phyloP scores from a whole-genome alignment of 2,113 vertebrate genomes.

The Micronycteris hirsuta region DNA sequence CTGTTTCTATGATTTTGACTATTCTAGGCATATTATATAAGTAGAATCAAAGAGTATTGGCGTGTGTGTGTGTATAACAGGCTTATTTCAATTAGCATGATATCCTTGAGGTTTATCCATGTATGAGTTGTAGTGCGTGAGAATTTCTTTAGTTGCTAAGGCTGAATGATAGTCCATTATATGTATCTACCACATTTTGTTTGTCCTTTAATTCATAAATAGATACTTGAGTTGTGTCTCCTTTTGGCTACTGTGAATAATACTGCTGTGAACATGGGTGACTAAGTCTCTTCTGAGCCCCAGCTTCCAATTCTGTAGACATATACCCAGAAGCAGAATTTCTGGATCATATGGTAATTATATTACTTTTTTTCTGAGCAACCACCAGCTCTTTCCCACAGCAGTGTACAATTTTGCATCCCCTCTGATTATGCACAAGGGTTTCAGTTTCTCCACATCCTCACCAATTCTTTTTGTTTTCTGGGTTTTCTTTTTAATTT shows the following conservation, averaged over 20 bases:
- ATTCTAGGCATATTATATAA: not conserved
- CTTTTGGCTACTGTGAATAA: not conserved
- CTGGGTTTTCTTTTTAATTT: not conserved
- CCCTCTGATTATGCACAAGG: not conserved
- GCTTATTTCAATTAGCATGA: not conserved
- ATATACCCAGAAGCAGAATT: not conserved
- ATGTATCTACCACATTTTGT: not conserved
- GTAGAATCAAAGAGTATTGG: not conserved
- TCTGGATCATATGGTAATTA: not conserved
- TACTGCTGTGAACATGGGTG: fast-evolving
- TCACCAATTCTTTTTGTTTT: not conserved
- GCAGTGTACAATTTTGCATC: not conserved
- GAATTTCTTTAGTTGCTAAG: not conserved
- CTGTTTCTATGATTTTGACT: not conserved
- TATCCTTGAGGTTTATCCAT: not conserved
- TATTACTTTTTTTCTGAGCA: not conserved
- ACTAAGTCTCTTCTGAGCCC: not conserved
- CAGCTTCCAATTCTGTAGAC: not conserved
- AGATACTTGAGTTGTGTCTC: not conserved
- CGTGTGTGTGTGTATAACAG: not conserved
- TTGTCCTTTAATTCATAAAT: not conserved
- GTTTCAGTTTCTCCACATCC: not conserved
- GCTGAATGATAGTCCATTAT: not conserved
- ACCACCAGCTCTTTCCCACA: not conserved
- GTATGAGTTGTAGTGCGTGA: not conserved